Evolutionary conservation across 2,888 invertebrate genomes (phyloP), one percentile per base, ranked within the genome.

Genomic region (Julus scanicus): DNA sequence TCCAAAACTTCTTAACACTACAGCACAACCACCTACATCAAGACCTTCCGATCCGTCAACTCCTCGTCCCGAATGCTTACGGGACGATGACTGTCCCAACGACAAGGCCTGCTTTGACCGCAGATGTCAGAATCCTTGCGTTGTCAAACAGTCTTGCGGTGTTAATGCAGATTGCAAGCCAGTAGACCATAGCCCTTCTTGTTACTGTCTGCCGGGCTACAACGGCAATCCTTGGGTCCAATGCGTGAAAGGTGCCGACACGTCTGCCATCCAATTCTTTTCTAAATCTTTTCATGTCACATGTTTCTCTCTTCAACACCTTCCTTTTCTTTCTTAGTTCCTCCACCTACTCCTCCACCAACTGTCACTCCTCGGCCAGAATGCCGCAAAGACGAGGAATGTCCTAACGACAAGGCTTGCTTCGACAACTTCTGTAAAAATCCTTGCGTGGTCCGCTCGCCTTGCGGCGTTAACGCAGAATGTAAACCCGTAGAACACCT

Each of bases 131-230:
- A 96, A 95, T 94, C 97, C 97, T 9, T 97, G 97, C 91, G 53
- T 49, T n/a, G 94, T 95, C 88, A 17, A 53, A 5, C 86, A 86
- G 53, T n/a, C 86, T 39, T 97, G 97, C 91, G 97, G 97, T 85
- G 94, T 95, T 86, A 97, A 97, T 91, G 96, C 97, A 29, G 94
- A 95, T 87, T 97, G 97, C 91, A 94, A 94, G 91, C 97, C 97
- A 3, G 94, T 95, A 88, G 96, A 96, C 90, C 97, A 97, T 92
- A 94, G 96, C 84, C 95, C 96, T 84, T 94, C 97, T 4, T 98
- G 98, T 91, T 94, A 96, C 89, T 98, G 98, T 91, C 96, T 97
- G 0, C 96, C 96, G 91, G 97, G 97, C 20, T 96, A 94, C 91
- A 95, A 95, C 90, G 89, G 89, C 86, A 89, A 89, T 86, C 89